phyloP scores from a whole-genome alignment of 2,113 vertebrate genomes.

The Cynopterus brachyotis region DNA sequence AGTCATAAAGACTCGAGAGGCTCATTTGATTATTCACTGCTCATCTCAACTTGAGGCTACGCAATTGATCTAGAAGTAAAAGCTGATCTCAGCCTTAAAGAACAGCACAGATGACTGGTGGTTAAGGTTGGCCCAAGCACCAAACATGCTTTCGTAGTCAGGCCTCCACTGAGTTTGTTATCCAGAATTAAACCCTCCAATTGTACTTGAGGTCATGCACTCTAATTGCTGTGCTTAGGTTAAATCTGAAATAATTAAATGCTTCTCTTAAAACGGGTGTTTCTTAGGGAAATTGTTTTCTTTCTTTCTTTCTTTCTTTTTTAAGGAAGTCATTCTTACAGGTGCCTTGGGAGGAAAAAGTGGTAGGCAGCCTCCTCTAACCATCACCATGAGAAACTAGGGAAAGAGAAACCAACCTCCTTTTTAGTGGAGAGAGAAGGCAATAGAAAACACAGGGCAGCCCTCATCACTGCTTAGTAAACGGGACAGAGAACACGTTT shows the following conservation, averaged over 20 bases:
- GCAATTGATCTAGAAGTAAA: not conserved
- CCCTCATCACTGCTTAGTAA: not conserved
- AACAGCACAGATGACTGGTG: too few relatives aligned
- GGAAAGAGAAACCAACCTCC: not conserved
- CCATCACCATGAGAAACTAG: not conserved
- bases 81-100: not conserved
- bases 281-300: not conserved
- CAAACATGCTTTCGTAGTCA: rapidly evolving
- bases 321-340: not conserved
- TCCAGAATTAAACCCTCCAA: not conserved
- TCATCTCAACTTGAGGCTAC: not conserved
- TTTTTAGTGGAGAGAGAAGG: not conserved
- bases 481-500: not conserved
- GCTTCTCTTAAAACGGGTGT: too few relatives aligned
- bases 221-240: not conserved
- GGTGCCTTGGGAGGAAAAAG: not conserved
- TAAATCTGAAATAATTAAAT: not conserved
- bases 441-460: not conserved
- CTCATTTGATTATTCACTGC: too few relatives aligned
- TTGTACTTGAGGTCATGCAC: not conserved
- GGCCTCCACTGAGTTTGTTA: not conserved
- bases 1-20: not conserved
- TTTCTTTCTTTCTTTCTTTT: not conserved
- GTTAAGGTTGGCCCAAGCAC: not conserved
- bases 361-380: not conserved